These are phyloP conservation scores for Boulengerochromis microlepis DNA, from an alignment of 2,113 vertebrate genomes.

Conservation along the genomic window DNA sequence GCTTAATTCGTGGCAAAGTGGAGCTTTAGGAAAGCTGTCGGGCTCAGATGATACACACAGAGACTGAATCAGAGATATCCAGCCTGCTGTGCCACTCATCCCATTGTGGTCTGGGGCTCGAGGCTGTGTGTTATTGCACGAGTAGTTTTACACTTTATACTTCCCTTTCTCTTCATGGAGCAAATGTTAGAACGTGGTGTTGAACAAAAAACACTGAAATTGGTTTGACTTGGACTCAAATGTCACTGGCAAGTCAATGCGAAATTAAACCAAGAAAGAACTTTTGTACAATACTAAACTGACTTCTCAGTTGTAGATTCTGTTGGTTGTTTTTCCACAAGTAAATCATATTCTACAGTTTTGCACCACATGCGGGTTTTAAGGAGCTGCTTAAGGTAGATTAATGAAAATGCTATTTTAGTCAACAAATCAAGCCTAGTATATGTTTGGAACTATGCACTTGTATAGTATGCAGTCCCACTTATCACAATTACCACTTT, in stretches of 20 bases:
- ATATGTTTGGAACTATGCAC: background rate
- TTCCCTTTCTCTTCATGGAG: background rate
- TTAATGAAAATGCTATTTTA: background rate
- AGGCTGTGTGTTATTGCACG: background rate
- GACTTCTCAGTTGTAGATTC: background rate
- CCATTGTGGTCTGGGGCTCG: constrained; percentile 22
- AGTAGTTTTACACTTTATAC: constrained; percentile 7
- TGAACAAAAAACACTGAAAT: background rate
- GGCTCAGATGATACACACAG: constrained; percentile 41
- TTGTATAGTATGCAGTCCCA: background rate
- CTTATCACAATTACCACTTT: background rate
- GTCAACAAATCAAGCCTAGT: background rate
- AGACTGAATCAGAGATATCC: constrained; percentile 48
- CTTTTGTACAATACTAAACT: background rate
- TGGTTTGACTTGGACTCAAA: background rate
- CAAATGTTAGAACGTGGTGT: background rate
- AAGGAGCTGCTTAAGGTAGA: background rate
- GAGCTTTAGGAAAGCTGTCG: constrained; percentile 60
- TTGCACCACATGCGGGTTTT: background rate
- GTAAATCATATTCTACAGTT: background rate
- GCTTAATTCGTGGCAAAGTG: constrained; percentile 68
- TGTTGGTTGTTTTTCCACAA: background rate
- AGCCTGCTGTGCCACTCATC: constrained; percentile 31
- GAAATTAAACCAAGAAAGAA: background rate
- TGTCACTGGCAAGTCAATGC: background rate